Percentiles rank a stretch among this genome's conserved stretches.
Evolutionary conservation across 1,140 invertebrate genomes (phyloP).

Genomic region (Nebria ingens): DNA sequence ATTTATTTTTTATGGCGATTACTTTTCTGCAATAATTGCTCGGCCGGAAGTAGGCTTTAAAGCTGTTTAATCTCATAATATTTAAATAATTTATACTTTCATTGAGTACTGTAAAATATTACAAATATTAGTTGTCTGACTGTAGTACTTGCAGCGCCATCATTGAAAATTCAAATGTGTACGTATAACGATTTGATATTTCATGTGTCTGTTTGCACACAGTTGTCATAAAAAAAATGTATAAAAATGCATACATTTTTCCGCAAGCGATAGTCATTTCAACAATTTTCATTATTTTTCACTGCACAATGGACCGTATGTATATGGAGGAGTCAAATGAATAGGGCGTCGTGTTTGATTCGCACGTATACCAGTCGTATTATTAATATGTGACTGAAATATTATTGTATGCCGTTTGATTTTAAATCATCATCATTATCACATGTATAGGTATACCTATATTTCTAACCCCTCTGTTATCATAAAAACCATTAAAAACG

Average conservation of each 20-base stretch:
- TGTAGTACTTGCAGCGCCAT: too few relatives aligned
- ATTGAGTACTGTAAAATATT: background rate
- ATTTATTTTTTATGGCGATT: too few relatives aligned
- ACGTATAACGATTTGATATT: too few relatives aligned
- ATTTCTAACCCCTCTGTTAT: too few relatives aligned
- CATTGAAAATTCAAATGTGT: too few relatives aligned
- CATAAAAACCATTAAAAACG: too few relatives aligned
- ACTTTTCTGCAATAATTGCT: too few relatives aligned
- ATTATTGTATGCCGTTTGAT: background rate
- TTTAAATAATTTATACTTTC: background rate
- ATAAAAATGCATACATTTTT: background rate
- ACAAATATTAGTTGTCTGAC: background rate
- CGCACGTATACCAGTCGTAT: conserved; percentile 5
- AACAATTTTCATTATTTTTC: conserved; percentile 8
- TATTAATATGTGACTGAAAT: conserved; percentile 9
- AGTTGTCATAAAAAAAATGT: background rate
- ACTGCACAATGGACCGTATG: conserved; percentile 1
- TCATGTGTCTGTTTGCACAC: background rate
- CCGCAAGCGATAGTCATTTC: conserved; percentile 1
- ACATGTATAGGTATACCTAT: too few relatives aligned
- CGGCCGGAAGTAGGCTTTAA: too few relatives aligned
- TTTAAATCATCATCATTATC: too few relatives aligned
- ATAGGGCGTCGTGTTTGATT: conserved; percentile 3
- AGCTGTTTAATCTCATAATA: too few relatives aligned
- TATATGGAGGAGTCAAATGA: background rate